Evolutionary conservation across 1,140 invertebrate species (phyloP).

Genomic region (Samia ricini): DNA sequence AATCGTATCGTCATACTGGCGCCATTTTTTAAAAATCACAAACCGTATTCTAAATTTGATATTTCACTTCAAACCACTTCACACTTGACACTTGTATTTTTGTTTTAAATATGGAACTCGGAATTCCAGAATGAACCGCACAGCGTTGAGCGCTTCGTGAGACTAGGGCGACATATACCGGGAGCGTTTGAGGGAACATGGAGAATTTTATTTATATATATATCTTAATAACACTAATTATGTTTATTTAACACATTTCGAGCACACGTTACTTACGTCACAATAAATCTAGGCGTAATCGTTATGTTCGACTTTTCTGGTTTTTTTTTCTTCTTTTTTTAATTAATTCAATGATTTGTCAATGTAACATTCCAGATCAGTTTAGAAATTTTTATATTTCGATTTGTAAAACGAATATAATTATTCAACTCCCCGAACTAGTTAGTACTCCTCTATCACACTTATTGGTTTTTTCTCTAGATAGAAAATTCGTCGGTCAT

Average conservation of each 20-base stretch:
- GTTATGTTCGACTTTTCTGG: not conserved
- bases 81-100: conserved; percentile 9
- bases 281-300: conserved; percentile 4
- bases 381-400: too few species aligned
- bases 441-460: too few species aligned
- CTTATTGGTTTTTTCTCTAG: too few species aligned
- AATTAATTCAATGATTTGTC: too few species aligned
- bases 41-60: conserved; percentile 1
- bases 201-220: conserved; percentile 8
- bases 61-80: conserved; percentile 8
- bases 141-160: conserved; percentile 3
- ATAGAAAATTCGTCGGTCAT: too few species aligned
- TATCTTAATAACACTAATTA: conserved; percentile 8
- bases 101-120: conserved; percentile 8
- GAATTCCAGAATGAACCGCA: conserved; percentile 11
- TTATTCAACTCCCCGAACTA: too few species aligned
- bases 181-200: conserved; percentile 9
- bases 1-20: conserved; percentile 4
- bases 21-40: conserved; percentile 5
- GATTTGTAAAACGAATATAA: too few species aligned
- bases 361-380: too few species aligned
- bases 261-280: conserved; percentile 2
- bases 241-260: conserved; percentile 9
- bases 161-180: conserved; percentile 2
- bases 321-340: not conserved